Evolutionary conservation across 2,113 vertebrate genomes (phyloP), one percentile per base, ranked within the genome.

Genomic region (Actenoides lindsayi): DNA sequence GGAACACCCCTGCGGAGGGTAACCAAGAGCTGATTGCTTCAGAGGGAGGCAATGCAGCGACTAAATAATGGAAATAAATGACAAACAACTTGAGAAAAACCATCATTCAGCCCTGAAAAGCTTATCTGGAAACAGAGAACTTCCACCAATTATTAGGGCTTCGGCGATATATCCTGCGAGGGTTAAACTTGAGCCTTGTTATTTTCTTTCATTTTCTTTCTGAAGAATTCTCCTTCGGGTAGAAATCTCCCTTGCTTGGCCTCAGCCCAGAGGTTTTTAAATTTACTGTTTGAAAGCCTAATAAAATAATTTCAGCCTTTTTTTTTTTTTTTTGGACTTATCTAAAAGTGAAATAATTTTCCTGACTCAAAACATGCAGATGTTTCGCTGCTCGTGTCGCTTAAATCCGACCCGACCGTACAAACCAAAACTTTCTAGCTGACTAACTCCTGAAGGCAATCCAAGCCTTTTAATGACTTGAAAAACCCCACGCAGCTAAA

Each of bases 211-310:
- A 65, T 82, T 94, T 84, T 77, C 73, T 87, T 89, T 93, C 80
- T 69, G 86, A 93, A 89, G 88, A 96, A 91, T 94, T 95, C 89
- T 96, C 70, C 59, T 91, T 78, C 65, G 81, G 83, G 62, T 92
- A 94, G 80, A 85, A 79, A 78, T 87, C 71, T 91, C 79, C 83
- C 70, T 79, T 79, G 44, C 57, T 84, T 96, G 92, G 94, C 91
- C 65, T 93, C 87, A 89, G 87, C 83, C 91, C 70, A 91, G 63
- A 91, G 33, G 23, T 85, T 96, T 95, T 91, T 46, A 82, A 82
- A 94, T 87, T 89, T 79, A 74, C 70, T 77, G 80, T 87, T 39
- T 82, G 41, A 76, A 94, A 95, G 77, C 69, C 89, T 94, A 89
- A 91, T 79, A 71, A 92, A 87, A 81, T 79, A 50, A 94, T 84